phyloP scores from a whole-genome alignment of 2,888 invertebrate species.

The Panzeria rudis region DNA sequence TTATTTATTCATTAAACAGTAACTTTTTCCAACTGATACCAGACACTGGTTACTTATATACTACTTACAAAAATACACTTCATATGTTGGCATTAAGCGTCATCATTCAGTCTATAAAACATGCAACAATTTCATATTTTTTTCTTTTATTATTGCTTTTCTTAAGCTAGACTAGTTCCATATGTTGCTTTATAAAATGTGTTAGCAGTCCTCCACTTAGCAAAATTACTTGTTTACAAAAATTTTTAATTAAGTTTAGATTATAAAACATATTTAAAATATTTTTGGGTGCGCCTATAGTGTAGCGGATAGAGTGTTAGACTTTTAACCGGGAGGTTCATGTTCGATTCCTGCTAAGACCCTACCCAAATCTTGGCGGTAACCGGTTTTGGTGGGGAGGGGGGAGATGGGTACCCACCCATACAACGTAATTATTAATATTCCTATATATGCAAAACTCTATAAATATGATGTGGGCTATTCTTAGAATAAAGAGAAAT shows the following conservation, averaged over 20 bases:
- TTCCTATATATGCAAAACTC: too few species aligned
- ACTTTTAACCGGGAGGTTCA: too few species aligned
- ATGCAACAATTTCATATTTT: slow-evolving; percentile 61
- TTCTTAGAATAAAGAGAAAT: too few species aligned
- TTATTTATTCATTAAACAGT: slow-evolving; percentile 18
- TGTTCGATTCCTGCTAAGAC: too few species aligned
- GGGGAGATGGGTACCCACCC: too few species aligned
- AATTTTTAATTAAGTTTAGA: not conserved
- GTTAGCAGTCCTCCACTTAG: not conserved
- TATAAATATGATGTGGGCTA: too few species aligned
- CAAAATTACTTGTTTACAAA: not conserved
- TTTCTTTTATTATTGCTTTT: not conserved
- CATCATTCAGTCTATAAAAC: slow-evolving; percentile 46
- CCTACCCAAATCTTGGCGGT: too few species aligned
- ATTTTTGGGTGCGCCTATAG: too few species aligned
- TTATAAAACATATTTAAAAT: too few species aligned
- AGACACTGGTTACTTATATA: not conserved
- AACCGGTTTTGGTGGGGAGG: too few species aligned
- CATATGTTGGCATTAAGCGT: slow-evolving; percentile 27
- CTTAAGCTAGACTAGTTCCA: slow-evolving; percentile 31
- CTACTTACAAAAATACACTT: not conserved
- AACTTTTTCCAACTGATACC: not conserved
- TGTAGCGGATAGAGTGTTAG: too few species aligned
- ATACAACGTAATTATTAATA: too few species aligned
- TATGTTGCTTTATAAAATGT: slow-evolving; percentile 19